Conservation (phyloP, 2,797 vertebrate species). For the Propithecus deckenii region DNA sequence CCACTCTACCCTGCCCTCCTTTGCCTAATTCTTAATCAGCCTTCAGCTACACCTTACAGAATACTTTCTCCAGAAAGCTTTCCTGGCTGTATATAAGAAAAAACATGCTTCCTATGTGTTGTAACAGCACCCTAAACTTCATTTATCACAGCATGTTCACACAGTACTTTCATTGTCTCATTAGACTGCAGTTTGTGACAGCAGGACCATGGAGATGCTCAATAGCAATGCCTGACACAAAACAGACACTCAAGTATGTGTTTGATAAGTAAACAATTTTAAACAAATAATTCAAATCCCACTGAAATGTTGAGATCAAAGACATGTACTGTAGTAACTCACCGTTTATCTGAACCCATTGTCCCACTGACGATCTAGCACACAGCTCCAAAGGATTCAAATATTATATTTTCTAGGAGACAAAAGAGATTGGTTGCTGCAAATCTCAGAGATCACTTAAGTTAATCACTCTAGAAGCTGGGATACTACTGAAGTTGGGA, state of each 20-base stretch:
- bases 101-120: neutral
- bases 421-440: constrained; percentile 50
- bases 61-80: constrained; percentile 18
- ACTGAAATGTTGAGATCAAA: neutral
- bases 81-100: neutral
- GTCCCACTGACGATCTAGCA: constrained; percentile 47
- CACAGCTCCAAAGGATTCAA: constrained; percentile 42
- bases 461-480: neutral
- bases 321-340: constrained; percentile 13
- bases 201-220: neutral
- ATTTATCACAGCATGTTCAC: neutral
- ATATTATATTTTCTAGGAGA: constrained; percentile 38
- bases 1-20: neutral
- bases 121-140: neutral
- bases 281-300: neutral
- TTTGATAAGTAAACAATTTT: neutral
- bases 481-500: neutral
- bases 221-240: neutral
- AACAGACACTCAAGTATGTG: neutral
- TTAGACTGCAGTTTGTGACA: neutral
- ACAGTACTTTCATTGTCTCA: neutral
- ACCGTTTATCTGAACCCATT: constrained; percentile 88
- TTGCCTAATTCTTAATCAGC: neutral
- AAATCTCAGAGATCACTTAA: constrained; percentile 8
- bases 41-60: neutral